A percentile compares a stretch with the other conserved stretches of the same genome.
phyloP scores from a whole-genome alignment of 2,113 vertebrate species.

The Ceuthmochares aereus region DNA sequence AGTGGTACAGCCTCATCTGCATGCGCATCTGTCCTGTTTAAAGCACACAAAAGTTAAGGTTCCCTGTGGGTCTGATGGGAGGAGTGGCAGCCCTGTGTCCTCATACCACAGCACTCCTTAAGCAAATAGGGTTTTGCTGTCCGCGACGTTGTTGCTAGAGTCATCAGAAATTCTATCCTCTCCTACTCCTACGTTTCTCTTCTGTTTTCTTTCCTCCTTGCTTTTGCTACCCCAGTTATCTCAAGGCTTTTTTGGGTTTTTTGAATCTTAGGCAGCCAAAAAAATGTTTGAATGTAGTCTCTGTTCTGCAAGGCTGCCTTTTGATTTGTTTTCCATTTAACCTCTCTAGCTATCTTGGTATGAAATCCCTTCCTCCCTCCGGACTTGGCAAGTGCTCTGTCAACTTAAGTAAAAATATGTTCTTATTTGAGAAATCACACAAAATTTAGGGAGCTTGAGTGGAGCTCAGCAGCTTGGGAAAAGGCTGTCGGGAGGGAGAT shows the following conservation, averaged over 20 bases:
- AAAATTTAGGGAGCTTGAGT: neutral
- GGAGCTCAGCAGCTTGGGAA: neutral
- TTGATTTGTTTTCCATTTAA: slow-evolving; percentile 37
- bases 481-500: neutral
- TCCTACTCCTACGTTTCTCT: neutral
- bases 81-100: neutral
- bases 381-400: slow-evolving; percentile 21
- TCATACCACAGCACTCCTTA: neutral
- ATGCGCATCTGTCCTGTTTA: neutral
- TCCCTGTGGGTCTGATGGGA: neutral
- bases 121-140: neutral
- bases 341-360: slow-evolving; percentile 39
- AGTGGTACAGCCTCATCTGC: neutral
- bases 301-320: slow-evolving; percentile 39
- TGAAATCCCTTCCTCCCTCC: slow-evolving; percentile 1
- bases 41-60: neutral
- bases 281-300: slow-evolving; percentile 24
- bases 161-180: slow-evolving; percentile 34
- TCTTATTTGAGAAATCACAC: neutral
- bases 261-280: neutral
- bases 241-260: neutral
- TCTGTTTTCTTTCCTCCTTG: slow-evolving; percentile 15
- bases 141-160: neutral
- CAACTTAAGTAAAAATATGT: neutral
- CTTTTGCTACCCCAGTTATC: slow-evolving; percentile 34